Base-by-base conservation (phyloP, 2,113 vertebrate species). In the Hypocryptadius cinnamomeus region DNA sequence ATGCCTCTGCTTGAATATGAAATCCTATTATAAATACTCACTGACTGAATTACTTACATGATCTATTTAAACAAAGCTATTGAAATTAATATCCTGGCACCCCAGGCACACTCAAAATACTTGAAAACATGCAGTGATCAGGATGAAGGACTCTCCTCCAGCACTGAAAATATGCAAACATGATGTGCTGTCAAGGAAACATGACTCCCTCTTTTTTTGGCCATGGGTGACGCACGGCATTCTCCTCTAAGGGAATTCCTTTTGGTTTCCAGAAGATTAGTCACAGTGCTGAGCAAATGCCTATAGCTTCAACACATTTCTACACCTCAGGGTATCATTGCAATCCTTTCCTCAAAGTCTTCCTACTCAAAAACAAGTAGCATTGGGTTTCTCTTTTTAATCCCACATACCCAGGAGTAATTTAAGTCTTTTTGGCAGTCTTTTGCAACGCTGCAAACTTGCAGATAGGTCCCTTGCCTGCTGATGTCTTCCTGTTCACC, bases 241-340 rank as follows among this genome's bases (percentile, higher is more conserved):
- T 84, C 88, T 87, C 60, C 79, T 90, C 85, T 74, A 44, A 95
- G 95, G 95, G 95, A 93, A 96, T 94, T 85, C 92, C 95, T 94
- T 88, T 23, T 74, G 57, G 48, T 44, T 93, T 93, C 64, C 90
- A 90, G 87, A 79, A 91, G 60, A 93, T 94, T 72, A 96, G 86
- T 94, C 93, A 95, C 9, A 10, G 79, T 30, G 51, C 80, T 86
- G 37, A 89, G 83, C 30, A 6, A 94, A 87, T 1, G 25, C 44
- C 90, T 88, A 60, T 6, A 88, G 90, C 76, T 69, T 45, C 50
- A 77, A 81, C 63, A 61, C 63, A 47, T 56, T 57, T 68, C 83
- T 79, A 6, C 1, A 3, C 81, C 79, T 50, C 33, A 27, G 72
- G 72, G 56, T 30, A 84, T n/a, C 8, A 2, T 3, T 74, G 61